Evolutionary conservation across 2,113 vertebrate genomes (phyloP), one percentile per base, ranked within the genome.

Genomic region (Ondatra zibethicus): DNA sequence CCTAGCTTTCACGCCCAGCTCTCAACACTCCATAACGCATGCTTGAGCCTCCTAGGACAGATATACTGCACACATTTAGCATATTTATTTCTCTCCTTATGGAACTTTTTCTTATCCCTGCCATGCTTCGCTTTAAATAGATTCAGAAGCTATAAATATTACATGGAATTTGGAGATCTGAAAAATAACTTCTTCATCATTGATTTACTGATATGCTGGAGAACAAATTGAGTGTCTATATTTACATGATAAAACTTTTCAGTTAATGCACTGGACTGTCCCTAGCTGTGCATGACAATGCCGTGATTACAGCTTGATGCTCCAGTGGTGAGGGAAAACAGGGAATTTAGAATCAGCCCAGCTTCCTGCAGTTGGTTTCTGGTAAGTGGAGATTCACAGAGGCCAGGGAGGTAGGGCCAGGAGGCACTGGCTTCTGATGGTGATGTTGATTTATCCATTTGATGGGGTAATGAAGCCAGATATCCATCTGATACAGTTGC

Each of bases 141-240:
- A 98, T 97, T 94, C 93, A 92, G 91, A 96, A 47, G 89, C 96
- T 96, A 97, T 98, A 97, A 97, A 97, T 97, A 97, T 95, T 97
- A 87, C 86, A 95, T 97, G 92, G 81, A 96, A 93, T 97, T 97
- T 95, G 88, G 93, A 98, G 93, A 97, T 95, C 88, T 93, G 73
- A 96, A 96, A 97, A 96, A 91, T 97, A 96, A 92, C 95, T 96
- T 95, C 80, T 93, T 93, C 92, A 89, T 95, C 86, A 45, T 68
- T 97, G 96, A 96, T 96, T 94, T 94, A 97, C 92, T 82, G 76
- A 95, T 91, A 96, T 14, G 33, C 61, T 96, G 19, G 88, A 96
- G 88, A 97, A 95, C 81, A 96, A 96, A 72, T 96, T 91, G 81
- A 92, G 90, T 89, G 50, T 96, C 90, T 93, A 45, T 94, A 89